Percentiles rank a stretch among this genome's conserved stretches.
Evolutionary conservation across 2,888 invertebrate genomes (phyloP).

Genomic region (Heliconius charithonia): DNA sequence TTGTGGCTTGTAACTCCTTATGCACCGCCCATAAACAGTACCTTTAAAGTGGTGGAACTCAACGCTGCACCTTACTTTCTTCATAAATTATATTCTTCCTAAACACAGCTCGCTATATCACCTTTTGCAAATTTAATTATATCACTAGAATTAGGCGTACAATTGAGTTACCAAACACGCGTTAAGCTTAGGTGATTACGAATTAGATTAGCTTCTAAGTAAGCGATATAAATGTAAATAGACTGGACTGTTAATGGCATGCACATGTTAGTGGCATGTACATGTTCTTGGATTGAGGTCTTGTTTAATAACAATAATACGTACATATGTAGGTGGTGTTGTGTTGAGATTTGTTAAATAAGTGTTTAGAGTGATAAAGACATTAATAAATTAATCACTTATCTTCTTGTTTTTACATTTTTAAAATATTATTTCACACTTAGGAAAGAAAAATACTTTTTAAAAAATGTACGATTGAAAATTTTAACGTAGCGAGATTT

Average conservation of each 20-base stretch:
- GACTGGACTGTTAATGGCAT: constrained; percentile 10
- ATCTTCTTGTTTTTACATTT: too few relatives aligned
- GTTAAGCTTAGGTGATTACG: constrained; percentile 59
- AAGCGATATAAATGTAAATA: constrained; percentile 41
- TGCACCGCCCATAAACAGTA: background rate
- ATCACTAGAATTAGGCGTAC: constrained; percentile 35
- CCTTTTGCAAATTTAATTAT: constrained; percentile 37
- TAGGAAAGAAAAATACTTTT: too few relatives aligned
- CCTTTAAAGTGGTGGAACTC: background rate
- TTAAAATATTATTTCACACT: too few relatives aligned
- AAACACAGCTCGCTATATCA: background rate
- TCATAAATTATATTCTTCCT: background rate
- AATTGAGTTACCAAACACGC: constrained; percentile 58
- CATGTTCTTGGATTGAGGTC: constrained; percentile 11
- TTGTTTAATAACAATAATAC: background rate
- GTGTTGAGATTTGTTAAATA: background rate
- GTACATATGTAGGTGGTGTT: too few relatives aligned
- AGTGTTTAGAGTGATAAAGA: background rate
- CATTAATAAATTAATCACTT: too few relatives aligned
- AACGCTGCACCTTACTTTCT: background rate
- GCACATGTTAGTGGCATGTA: constrained; percentile 15
- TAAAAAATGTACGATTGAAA: too few relatives aligned
- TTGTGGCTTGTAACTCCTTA: too few relatives aligned
- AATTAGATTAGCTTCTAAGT: constrained; percentile 58
- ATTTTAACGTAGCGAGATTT: too few relatives aligned